These are phyloP conservation scores for Sarcophilus harrisii DNA, from an alignment of 2,797 vertebrate species.

Conservation along the genomic window DNA sequence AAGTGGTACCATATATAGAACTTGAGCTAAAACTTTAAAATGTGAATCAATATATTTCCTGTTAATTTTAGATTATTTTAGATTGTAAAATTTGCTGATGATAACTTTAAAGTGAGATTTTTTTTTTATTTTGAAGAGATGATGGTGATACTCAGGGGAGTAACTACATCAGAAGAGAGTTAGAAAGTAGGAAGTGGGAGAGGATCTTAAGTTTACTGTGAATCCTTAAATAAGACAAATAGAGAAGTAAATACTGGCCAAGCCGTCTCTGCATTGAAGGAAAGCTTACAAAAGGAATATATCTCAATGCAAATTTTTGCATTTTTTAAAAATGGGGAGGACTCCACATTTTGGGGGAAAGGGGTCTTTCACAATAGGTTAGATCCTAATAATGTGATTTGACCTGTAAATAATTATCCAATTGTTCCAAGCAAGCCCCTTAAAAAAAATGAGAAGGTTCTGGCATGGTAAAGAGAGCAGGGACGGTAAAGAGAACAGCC, in stretches of 20 bases:
- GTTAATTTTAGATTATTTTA: background rate
- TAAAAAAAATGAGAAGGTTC: background rate
- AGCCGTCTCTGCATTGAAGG: background rate
- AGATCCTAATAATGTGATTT: background rate
- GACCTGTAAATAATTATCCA: background rate
- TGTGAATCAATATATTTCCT: background rate
- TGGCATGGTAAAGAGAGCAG: background rate
- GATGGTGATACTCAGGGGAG: background rate
- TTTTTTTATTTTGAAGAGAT: background rate
- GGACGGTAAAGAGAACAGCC: background rate
- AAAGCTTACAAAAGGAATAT: background rate
- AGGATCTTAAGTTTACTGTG: background rate
- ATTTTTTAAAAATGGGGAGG: background rate
- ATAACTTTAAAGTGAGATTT: background rate
- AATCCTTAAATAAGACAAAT: background rate
- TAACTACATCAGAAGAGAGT: background rate
- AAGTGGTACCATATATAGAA: background rate
- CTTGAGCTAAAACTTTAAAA: background rate
- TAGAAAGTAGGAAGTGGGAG: background rate
- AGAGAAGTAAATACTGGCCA: background rate
- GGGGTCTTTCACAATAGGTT: background rate
- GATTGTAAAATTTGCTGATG: background rate
- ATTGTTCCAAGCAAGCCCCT: background rate
- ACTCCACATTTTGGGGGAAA: background rate
- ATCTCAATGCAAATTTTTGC: background rate